A percentile compares a stretch with the other conserved stretches of the same genome.
Evolutionary conservation across 2,797 vertebrate genomes (phyloP).

Genomic region (Esox lucius): DNA sequence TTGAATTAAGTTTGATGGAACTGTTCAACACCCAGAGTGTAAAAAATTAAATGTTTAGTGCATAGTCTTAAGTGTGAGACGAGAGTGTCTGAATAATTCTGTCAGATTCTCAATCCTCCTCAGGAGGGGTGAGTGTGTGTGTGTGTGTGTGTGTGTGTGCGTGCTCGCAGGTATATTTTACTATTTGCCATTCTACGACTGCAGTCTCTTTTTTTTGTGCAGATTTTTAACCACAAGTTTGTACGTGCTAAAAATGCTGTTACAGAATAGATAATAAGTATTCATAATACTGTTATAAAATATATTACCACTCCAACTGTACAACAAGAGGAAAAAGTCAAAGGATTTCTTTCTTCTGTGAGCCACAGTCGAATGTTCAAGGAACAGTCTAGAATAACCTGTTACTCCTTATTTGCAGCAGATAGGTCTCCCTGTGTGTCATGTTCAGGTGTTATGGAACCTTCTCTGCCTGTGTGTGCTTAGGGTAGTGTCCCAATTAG

Average conservation of each 20-base stretch:
- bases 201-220: conserved; percentile 25
- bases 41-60: neutral
- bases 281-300: neutral
- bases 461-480: conserved; percentile 2
- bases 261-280: neutral
- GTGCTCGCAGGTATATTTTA: neutral
- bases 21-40: neutral
- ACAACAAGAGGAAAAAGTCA: neutral
- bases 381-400: neutral
- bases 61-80: neutral
- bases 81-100: conserved; percentile 15
- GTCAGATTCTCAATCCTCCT: conserved; percentile 19
- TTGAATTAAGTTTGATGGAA: neutral
- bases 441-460: neutral
- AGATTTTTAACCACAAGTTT: conserved; percentile 13
- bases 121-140: conserved; percentile 10
- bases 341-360: neutral
- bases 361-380: neutral
- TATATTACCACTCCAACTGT: neutral
- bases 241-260: neutral
- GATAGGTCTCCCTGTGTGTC: neutral
- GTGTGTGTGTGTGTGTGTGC: conserved; percentile 28
- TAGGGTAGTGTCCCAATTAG: conserved; percentile 2
- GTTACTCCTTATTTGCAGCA: neutral
- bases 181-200: conserved; percentile 14